Evolutionary conservation across 2,888 invertebrate species (phyloP).

Genomic region (Pogonocherus hispidulus): DNA sequence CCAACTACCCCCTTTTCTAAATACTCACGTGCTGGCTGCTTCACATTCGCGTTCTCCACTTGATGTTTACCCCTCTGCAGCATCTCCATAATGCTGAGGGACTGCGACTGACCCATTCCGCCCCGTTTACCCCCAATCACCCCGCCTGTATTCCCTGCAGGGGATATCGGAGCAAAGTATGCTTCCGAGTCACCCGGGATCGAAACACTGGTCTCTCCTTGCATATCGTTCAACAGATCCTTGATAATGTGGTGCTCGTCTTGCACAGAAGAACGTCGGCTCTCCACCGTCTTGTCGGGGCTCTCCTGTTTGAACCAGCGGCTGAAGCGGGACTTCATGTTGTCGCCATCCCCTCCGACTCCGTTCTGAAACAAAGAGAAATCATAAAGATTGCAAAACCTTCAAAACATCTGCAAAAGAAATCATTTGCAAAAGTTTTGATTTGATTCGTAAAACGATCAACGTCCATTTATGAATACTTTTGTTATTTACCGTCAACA

Average conservation of each 20-base stretch:
- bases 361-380: conserved; percentile 72
- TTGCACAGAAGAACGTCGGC: conserved; percentile 72
- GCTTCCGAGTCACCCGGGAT: conserved; percentile 71
- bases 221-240: conserved; percentile 76
- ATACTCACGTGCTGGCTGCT: conserved; percentile 38
- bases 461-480: no score
- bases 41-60: conserved; percentile 45
- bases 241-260: conserved; percentile 73
- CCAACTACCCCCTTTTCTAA: no score
- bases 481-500: conserved; percentile 75
- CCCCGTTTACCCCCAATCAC: conserved; percentile 38
- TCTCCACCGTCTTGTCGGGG: conserved; percentile 67
- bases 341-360: conserved; percentile 69
- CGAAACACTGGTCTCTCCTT: conserved; percentile 66
- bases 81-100: conserved; percentile 77
- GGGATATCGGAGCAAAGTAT: conserved; percentile 81
- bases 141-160: conserved; percentile 70
- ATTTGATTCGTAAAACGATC: no score
- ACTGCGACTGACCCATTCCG: conserved; percentile 41
- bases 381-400: neutral
- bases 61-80: conserved; percentile 77
- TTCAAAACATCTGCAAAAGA: neutral
- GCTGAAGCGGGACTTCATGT: conserved; percentile 81
- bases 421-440: no score
- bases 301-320: conserved; percentile 85